Evolutionary conservation across 2,888 invertebrate genomes (phyloP).

Genomic region (Brachyopa scutellaris): DNA sequence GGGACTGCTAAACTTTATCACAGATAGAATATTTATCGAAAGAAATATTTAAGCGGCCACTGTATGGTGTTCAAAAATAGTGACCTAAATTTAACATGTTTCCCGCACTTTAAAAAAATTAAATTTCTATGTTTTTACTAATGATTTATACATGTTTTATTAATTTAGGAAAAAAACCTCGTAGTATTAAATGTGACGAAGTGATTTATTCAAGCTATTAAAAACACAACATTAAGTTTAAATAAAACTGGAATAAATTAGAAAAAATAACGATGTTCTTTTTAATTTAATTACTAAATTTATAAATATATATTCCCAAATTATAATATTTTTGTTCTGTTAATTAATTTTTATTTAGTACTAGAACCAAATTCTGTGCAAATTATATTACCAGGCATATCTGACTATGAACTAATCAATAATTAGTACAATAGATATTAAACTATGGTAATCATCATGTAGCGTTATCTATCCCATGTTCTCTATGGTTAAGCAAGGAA

Average conservation of each 20-base stretch:
- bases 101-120: background rate
- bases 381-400: too few species aligned
- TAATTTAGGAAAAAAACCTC: background rate
- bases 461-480: conserved; percentile 12
- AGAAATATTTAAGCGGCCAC: too few species aligned
- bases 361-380: too few species aligned
- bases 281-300: too few species aligned
- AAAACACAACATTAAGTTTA: background rate
- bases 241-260: too few species aligned
- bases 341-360: too few species aligned
- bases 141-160: conserved; percentile 1
- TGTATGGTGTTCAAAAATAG: background rate
- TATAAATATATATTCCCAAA: too few species aligned
- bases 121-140: background rate
- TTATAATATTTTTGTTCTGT: too few species aligned
- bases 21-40: too few species aligned
- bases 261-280: too few species aligned
- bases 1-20: too few species aligned
- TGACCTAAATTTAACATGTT: conserved; percentile 5
- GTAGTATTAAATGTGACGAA: background rate
- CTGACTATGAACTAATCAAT: conserved; percentile 4
- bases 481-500: background rate
- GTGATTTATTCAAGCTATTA: conserved; percentile 6
- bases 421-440: too few species aligned
- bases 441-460: conserved; percentile 19